A percentile compares a stretch with the other conserved stretches of the same genome.
These are phyloP conservation scores for Pseudomyrmex flavicornis DNA, from an alignment of 1,140 invertebrate species.

Conservation along the genomic window DNA sequence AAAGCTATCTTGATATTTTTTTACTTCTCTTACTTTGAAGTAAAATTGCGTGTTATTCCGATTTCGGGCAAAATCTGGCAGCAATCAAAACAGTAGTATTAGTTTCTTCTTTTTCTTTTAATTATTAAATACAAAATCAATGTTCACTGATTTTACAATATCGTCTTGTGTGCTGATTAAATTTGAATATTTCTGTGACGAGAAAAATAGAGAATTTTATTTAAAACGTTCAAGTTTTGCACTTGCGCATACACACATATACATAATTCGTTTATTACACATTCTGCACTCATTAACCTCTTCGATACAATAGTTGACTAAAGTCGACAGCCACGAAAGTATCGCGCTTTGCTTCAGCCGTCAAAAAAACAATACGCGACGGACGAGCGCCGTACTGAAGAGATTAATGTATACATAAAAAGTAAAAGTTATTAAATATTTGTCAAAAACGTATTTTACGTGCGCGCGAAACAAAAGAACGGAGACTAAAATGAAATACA, in stretches of 20 bases:
- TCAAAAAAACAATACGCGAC: no score
- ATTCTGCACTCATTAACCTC: no score
- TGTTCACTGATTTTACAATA: neutral
- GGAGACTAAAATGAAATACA: neutral
- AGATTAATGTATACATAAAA: neutral
- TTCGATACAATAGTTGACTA: no score
- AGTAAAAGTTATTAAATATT: neutral
- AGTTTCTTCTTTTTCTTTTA: neutral
- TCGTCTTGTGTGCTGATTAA: no score
- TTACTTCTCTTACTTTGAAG: neutral
- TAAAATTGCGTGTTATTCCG: conserved; percentile 33
- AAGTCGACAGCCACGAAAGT: no score
- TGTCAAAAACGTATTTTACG: neutral
- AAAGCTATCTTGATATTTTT: conserved; percentile 19
- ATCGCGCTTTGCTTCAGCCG: no score
- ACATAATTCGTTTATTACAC: no score
- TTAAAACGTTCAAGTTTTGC: no score
- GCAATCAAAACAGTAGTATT: neutral
- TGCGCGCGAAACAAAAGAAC: neutral
- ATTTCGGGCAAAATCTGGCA: neutral
- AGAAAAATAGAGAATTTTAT: no score
- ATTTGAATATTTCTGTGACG: no score
- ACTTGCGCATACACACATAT: no score
- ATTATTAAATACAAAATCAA: neutral
- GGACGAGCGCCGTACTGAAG: no score